Evolutionary conservation across 2,113 vertebrate genomes (phyloP), one percentile per base, ranked within the genome.

Genomic region (Ifrita kowaldi): DNA sequence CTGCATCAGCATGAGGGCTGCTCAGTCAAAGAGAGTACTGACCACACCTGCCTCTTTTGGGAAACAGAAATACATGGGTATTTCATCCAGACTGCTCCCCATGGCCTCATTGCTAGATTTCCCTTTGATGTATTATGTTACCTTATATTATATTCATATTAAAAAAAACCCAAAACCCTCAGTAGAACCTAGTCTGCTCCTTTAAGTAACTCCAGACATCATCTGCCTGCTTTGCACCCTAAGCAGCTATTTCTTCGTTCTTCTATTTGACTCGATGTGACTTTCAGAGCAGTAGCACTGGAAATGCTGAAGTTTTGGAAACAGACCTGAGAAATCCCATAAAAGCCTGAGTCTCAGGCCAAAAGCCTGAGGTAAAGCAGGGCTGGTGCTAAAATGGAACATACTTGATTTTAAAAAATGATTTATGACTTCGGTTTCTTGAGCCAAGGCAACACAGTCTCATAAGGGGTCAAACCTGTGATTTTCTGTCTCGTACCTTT

Each of bases 301-400:
- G 84, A 86, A 94, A 68, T 0, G 0, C 32, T 56, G 28, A 76
- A 52, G 47, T 64, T 89, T 89, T 95, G 84, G 94, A 94, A 95
- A 87, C 57, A 93, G 90, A 81, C 75, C 68, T 77, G 81, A 94
- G 74, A 87, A 95, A 84, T 77, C 69, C 65, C 79, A 90, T n/a
- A 83, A 65, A 87, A 93, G 18, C 16, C 35, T 16, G 35, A 79
- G 32, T 64, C 67, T 84, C 23, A 18, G 49, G 71, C 87, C 91
- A 96, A 90, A 91, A 95, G 44, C 37, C 68, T 91, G 88, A 96
- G 49, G 90, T 79, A 93, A 95, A 73, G 87, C 76, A 89, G 85
- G 41, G n/a, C 44, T 83, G 65, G 49, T 84, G 83, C 42, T 84
- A 79, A 92, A 69, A 85, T 16, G 46, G 52, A 91, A 87, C 26